These are phyloP conservation scores for Agrochola circellaris DNA, from an alignment of 2,888 invertebrate species.

Conservation along the genomic window DNA sequence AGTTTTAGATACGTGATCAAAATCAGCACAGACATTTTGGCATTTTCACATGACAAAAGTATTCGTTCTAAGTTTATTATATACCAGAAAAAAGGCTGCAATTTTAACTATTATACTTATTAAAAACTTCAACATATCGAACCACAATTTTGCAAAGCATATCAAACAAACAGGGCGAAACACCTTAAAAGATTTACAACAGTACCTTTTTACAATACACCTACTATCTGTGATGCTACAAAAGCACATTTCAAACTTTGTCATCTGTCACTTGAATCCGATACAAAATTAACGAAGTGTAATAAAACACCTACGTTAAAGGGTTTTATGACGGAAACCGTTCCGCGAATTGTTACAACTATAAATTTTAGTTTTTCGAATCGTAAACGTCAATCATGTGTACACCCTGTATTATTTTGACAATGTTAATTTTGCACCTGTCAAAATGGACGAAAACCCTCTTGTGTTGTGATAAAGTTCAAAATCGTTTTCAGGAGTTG, in stretches of 20 bases:
- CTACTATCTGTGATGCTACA: conserved; percentile 57
- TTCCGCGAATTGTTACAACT: conserved; percentile 85
- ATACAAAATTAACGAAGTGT: conserved; percentile 71
- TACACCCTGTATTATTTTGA: conserved; percentile 70
- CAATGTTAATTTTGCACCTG: conserved; percentile 41
- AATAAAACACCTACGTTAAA: conserved; percentile 76
- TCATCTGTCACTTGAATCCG: conserved; percentile 71
- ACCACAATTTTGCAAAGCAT: background rate
- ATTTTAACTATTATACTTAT: background rate
- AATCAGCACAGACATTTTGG: conserved; percentile 9
- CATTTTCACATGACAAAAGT: background rate
- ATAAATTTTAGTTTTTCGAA: conserved; percentile 82
- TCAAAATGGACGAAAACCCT: conserved; percentile 35
- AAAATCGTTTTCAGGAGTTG: background rate
- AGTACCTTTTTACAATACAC: conserved; percentile 41
- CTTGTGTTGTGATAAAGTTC: conserved; percentile 21
- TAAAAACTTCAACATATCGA: background rate
- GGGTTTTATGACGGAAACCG: conserved; percentile 80
- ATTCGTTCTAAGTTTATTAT: background rate
- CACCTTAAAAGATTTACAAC: conserved; percentile 41
- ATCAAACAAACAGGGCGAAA: background rate
- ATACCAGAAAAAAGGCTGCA: background rate
- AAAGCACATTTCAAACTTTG: conserved; percentile 60
- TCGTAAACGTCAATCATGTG: conserved; percentile 84
- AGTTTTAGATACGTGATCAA: background rate